Conservation (phyloP, 2,888 invertebrate genomes). For the Prenolepis imparis region DNA sequence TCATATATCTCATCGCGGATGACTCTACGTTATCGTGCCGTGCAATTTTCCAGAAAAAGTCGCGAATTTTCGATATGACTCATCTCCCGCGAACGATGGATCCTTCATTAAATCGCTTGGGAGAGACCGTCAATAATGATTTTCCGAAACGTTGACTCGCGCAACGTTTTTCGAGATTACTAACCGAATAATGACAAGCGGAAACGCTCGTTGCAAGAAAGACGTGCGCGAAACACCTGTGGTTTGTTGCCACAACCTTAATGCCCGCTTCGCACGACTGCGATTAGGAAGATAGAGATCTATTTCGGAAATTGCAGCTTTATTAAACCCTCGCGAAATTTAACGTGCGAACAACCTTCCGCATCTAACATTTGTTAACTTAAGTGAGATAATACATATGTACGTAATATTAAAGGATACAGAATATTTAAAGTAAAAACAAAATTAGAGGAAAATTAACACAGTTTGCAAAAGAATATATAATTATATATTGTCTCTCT, state of each 20-base stretch:
- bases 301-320: constrained; percentile 16
- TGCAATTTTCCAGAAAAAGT: constrained; percentile 38
- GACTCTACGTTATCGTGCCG: constrained; percentile 13
- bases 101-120: constrained; percentile 34
- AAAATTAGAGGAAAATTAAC: not conserved
- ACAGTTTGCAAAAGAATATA: not conserved
- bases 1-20: constrained; percentile 41
- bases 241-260: constrained; percentile 27
- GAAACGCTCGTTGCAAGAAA: constrained; percentile 43
- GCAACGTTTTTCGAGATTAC: constrained; percentile 17
- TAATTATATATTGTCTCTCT: not conserved
- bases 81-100: constrained; percentile 23
- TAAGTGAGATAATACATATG: not conserved
- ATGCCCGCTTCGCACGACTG: constrained; percentile 9
- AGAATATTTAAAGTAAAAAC: not conserved
- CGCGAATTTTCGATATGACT: constrained; percentile 44
- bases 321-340: not conserved
- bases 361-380: not conserved
- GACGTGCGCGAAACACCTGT: constrained; percentile 2
- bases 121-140: constrained; percentile 21
- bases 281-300: constrained; percentile 25
- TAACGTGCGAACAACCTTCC: not conserved
- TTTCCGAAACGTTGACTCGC: constrained; percentile 33
- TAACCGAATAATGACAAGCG: constrained; percentile 45
- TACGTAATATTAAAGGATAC: not conserved